These are phyloP conservation scores for Thaleichthys pacificus DNA, from an alignment of 2,797 vertebrate genomes.

Conservation along the genomic window DNA sequence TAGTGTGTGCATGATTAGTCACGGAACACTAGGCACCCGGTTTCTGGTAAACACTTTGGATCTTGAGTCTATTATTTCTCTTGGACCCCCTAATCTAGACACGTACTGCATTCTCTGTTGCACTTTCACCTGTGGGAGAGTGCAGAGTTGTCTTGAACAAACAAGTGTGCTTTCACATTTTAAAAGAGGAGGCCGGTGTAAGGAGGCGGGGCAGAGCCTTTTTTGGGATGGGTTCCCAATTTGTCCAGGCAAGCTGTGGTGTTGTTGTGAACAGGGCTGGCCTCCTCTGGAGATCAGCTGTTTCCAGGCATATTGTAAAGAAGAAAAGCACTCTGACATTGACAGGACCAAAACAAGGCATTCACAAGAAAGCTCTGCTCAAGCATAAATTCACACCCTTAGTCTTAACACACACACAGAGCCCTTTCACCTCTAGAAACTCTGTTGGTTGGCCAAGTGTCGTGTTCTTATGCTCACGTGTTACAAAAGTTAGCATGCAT, in stretches of 20 bases:
- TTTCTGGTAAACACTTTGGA: constrained; percentile 30
- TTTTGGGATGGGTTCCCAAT: constrained; percentile 67
- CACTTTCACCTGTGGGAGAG: background rate
- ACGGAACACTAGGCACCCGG: constrained; percentile 48
- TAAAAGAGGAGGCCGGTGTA: background rate
- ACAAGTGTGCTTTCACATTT: background rate
- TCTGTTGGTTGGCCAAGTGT: constrained; percentile 10
- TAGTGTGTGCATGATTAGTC: constrained; percentile 52
- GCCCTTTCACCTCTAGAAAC: background rate
- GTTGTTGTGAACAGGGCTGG: constrained; percentile 54
- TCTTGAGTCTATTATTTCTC: constrained; percentile 2
- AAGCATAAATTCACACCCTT: constrained; percentile 61
- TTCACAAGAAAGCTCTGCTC: constrained; percentile 68
- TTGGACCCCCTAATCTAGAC: background rate
- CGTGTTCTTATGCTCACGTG: no score
- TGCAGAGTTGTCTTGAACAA: no score
- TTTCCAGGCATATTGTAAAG: constrained; percentile 59
- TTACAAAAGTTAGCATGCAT: no score
- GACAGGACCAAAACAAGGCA: constrained; percentile 72
- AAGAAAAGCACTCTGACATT: constrained; percentile 27
- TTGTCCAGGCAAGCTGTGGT: constrained; percentile 43
- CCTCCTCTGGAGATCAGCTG: constrained; percentile 67
- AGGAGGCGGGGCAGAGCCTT: background rate
- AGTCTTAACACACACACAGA: constrained; percentile 43
- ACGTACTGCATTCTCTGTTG: background rate